Percentiles rank a stretch among this genome's conserved stretches.
These are phyloP conservation scores for Sylvilagus floridanus DNA, from an alignment of 2,797 vertebrate species.

Conservation along the genomic window DNA sequence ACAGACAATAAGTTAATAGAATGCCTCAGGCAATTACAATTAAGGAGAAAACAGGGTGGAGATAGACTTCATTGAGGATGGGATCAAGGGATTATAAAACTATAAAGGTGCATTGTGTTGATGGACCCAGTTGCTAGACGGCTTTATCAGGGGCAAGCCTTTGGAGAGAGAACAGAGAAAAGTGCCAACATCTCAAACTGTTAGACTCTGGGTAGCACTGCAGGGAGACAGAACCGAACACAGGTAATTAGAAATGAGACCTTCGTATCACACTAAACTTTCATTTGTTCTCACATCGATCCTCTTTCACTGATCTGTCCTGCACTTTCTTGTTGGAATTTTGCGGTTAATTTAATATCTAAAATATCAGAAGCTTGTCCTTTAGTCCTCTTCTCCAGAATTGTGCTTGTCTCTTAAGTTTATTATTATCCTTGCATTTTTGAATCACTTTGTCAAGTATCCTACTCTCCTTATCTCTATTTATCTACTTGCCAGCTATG, in stretches of 20 bases:
- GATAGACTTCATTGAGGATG: constrained; percentile 66
- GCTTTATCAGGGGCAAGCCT: constrained; percentile 45
- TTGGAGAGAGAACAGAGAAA: constrained; percentile 3
- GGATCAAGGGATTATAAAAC: constrained; percentile 69
- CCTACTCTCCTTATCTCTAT: not conserved
- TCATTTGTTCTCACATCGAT: constrained; percentile 27
- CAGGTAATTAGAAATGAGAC: constrained; percentile 57
- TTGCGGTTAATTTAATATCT: not conserved
- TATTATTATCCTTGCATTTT: not conserved
- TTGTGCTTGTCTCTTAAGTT: not conserved
- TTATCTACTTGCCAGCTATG: not conserved
- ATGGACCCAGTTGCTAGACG: not conserved
- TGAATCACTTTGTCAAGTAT: not conserved
- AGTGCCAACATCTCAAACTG: not conserved
- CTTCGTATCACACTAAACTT: constrained; percentile 39
- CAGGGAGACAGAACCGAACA: not conserved
- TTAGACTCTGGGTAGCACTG: not conserved
- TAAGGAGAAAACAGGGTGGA: constrained; percentile 69
- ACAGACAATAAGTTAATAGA: constrained; percentile 77
- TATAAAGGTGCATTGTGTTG: constrained; percentile 35
- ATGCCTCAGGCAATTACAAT: constrained; percentile 73
- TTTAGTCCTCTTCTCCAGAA: not conserved
- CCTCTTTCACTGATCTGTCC: constrained; percentile 5
- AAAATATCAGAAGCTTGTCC: not conserved
- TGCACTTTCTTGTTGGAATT: not conserved